Evolutionary conservation across 1,140 invertebrate genomes (phyloP), one percentile per base, ranked within the genome.

Genomic region (Heliconius nattereri): DNA sequence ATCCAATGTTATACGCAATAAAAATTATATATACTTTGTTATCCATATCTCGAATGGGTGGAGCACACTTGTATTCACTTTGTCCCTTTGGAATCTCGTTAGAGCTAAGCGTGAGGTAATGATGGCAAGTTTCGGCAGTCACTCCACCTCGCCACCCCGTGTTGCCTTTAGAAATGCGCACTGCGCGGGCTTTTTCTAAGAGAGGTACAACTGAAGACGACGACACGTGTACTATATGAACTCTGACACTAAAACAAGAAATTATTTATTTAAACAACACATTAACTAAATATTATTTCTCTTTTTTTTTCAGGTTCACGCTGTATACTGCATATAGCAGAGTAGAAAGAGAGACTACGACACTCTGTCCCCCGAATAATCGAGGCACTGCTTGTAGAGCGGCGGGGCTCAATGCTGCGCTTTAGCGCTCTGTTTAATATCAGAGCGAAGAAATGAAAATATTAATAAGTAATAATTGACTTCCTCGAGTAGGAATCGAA

Each of bases 151-250:
- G 85, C 92, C 91, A 94, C 1, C 78, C 87, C 2, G n/a, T 16
- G 78, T 89, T 73, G 0, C 86, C 88, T 9, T 75, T 78, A 7
- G 81, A 80, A 13, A 84, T 9, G 2, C 93, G 84, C 1, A 29
- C 75, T 35, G 83, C 49, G 0, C 93, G 87, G 13, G 90, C 90
- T 35, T 87, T 80, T 57, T 88, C 85, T 23, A 94, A 75, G 3
- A 93, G 78, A 0, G 94, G 92, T 0, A 94, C 79, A 86, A 95
- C 95, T 16, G 94, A 92, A 1, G 95, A 95, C 13, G 96, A 94
- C 29, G 97, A 97, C n/a, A 97, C 92, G 81, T 97, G 97, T 1
- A 97, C 96, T 45, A 97, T 96, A 85, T 97, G 97, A 70, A 96
- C 96, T 79, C 95, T 94, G 11, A 96, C 95, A 29, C 96, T 96